Evolutionary conservation across 2,888 invertebrate genomes (phyloP), one percentile per base, ranked within the genome.

Genomic region (Lasioglossum figueresi): DNA sequence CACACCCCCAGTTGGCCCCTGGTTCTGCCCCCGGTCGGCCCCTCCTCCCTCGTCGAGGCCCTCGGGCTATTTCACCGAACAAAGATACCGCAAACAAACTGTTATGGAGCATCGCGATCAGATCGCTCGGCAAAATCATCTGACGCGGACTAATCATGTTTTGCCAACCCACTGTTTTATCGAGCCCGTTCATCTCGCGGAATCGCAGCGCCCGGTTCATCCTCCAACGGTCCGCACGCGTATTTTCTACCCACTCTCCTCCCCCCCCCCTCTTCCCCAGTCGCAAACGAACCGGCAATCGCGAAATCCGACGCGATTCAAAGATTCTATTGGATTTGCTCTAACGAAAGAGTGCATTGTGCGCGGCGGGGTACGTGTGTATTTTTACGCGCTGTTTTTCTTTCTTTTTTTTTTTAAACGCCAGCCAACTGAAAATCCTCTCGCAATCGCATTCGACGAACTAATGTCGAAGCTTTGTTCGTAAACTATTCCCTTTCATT

Each of bases 121-220:
- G 34, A 56, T 70, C 27, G 45, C 23, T 5, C 10, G 19, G 31
- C 40, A 8, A 19, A 66, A 34, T 34, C 43, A 73, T 66, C 56
- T n/a, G 40, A 71, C 40, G 40, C 34, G n/a, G 31, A 37, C 34
- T 76, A 80, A 81, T 81, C 75, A 76, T 48, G 27, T 79, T 71
- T 48, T n/a, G 31, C 75, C 27, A 76, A 71, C 52, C 43, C 8
- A 27, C 16, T 63, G 71, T 83, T 76, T 83, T 72, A 81, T 83
- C 48, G 40, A n/a, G 4, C 31, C 59, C 6, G 27, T 19, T 14
- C 4, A 66, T 75, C 59, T 70, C 37, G 59, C 23, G 27, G 12
- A 45, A 75, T 19, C n/a, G 31, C 74, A 27, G 14, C 12, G 37
- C 12, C 16, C n/a, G 27, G 43, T 27, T 63, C 63, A 75, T 59